Evolutionary conservation across 2,113 vertebrate species (phyloP).

Genomic region (Tautogolabrus adspersus): DNA sequence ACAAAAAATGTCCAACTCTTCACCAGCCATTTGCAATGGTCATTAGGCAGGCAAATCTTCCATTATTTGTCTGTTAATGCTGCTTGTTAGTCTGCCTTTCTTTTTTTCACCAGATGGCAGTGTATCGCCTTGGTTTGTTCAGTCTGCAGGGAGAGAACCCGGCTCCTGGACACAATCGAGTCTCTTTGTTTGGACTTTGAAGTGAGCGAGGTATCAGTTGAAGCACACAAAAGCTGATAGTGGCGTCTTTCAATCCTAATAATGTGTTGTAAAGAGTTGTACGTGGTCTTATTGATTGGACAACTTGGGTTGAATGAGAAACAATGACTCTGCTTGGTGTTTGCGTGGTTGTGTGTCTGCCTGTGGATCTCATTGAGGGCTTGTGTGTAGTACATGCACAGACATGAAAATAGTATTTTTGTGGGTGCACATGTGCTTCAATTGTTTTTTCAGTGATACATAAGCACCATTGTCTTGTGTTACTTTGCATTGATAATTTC

Average conservation of each 20-base stretch:
- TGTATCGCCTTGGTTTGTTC: slow-evolving; percentile 76
- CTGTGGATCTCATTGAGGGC: slow-evolving; percentile 1
- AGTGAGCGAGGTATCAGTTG: slow-evolving; percentile 58
- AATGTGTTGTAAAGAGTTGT: slow-evolving; percentile 61
- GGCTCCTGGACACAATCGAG: slow-evolving; percentile 51
- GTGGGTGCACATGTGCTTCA: slow-evolving; percentile 49
- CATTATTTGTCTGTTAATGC: slow-evolving; percentile 39
- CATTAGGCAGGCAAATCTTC: slow-evolving; percentile 46
- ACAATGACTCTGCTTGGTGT: slow-evolving; percentile 48
- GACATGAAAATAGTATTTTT: slow-evolving; percentile 30
- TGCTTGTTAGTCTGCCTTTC: slow-evolving; percentile 43
- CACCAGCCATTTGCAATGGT: slow-evolving; percentile 50
- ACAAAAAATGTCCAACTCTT: slow-evolving; percentile 46
- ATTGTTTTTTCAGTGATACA: slow-evolving; percentile 63
- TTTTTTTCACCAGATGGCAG: slow-evolving; percentile 85
- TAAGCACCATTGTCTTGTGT: slow-evolving; percentile 63
- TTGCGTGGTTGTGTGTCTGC: slow-evolving; percentile 7
- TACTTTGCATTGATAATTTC: slow-evolving; percentile 73
- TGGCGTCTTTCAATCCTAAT: slow-evolving; percentile 63
- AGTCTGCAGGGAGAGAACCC: slow-evolving; percentile 28
- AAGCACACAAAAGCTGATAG: slow-evolving; percentile 63
- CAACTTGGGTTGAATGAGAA: slow-evolving; percentile 56
- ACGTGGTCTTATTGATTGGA: slow-evolving; percentile 62
- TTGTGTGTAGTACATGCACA: slow-evolving; percentile 9
- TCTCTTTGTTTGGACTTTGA: slow-evolving; percentile 65